Conservation (phyloP, 2,797 vertebrate genomes). For the Monodelphis domestica region DNA sequence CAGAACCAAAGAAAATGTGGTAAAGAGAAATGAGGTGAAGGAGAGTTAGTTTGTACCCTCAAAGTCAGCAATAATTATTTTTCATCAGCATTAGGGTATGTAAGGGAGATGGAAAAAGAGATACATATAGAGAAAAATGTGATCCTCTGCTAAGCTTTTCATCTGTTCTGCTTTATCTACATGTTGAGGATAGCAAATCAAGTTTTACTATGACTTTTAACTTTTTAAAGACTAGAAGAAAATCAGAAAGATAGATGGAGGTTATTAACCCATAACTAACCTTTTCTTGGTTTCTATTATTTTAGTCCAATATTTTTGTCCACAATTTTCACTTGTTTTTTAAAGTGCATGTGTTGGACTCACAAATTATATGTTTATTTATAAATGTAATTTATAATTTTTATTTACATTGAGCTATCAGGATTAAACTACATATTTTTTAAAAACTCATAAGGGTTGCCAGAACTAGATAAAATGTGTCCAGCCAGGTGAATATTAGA, state of each 20-base stretch:
- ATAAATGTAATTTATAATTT: background rate
- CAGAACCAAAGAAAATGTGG: background rate
- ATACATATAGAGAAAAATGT: too few species aligned
- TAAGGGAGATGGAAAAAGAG: background rate
- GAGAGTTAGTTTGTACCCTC: background rate
- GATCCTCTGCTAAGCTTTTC: background rate
- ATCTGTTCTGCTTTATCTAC: background rate
- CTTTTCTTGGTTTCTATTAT: rapidly evolving
- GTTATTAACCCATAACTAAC: too few species aligned
- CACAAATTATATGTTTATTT: background rate
- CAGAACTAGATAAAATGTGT: background rate
- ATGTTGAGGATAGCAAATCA: background rate
- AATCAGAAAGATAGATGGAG: background rate
- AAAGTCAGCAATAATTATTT: background rate
- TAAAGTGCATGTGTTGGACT: background rate
- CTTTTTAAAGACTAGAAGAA: background rate
- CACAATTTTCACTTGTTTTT: background rate
- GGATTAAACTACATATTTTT: background rate
- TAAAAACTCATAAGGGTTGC: background rate
- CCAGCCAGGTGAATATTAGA: background rate
- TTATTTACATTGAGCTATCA: background rate
- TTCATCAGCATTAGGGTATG: background rate
- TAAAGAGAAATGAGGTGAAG: rapidly evolving
- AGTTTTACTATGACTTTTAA: background rate
- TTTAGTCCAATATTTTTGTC: rapidly evolving